Evolutionary conservation across 2,797 vertebrate species (phyloP), one percentile per base, ranked within the genome.

Genomic region (Morus bassanus): DNA sequence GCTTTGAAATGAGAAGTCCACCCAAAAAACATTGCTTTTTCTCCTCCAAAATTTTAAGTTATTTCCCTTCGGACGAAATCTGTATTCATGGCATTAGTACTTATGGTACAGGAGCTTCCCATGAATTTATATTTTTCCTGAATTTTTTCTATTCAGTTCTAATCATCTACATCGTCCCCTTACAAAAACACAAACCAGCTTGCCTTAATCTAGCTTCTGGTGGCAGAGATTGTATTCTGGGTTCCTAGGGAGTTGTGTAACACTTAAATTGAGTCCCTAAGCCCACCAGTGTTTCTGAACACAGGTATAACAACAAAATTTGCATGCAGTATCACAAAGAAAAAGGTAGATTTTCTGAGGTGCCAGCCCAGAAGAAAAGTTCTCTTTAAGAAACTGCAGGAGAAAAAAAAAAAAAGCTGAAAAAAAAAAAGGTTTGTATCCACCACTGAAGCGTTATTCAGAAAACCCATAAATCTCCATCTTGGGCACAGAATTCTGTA

Each of bases 151-250:
- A 7, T n/a, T 79, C 46, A 27, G 21, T 41, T 94, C 45, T 56
- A 75, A 78, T 60, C 8, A 79, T 16, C 63, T 61, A 81, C 30
- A 76, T 56, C 35, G 15, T 79, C 37, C 10, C 27, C 19, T 69
- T 53, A 68, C 2, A 60, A n/a, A 72, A 76, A 10, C 37, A 75
- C 25, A 53, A 33, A 13, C 45, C 18, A 46, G 35, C 27, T 87
- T 76, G 35, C 18, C 63, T 77, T 87, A 50, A 85, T 86, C 63
- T 57, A 89, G 37, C 31, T 91, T 94, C 69, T 48, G 17, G n/a
- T 51, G 39, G 56, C 35, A 43, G 16, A 41, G 23, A 33, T 4
- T 18, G 27, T 48, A 48, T 72, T 87, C 31, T 61, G 25, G 18
- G n/a, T 37, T 83, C 31, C 57, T 43, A 37, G 16, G 25, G 19